phyloP scores from a whole-genome alignment of 2,888 invertebrate genomes.

The Cepaea hortensis region DNA sequence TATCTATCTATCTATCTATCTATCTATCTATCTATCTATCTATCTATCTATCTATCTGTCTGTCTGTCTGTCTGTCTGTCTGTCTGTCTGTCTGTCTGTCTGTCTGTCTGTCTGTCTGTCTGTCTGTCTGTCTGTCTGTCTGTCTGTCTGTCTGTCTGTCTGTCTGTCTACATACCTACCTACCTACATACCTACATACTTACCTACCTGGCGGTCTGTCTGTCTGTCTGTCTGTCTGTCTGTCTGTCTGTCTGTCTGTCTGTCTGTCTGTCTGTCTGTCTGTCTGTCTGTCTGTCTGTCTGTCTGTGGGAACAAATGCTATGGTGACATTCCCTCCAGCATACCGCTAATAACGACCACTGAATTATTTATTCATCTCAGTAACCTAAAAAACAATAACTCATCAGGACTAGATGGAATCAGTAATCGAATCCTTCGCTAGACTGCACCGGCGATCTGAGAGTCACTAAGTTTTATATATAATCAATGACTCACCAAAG shows the following conservation, averaged over 20 bases:
- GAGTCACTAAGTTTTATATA: too few species aligned
- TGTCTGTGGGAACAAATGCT: too few species aligned
- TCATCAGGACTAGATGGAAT: too few species aligned
- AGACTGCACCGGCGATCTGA: too few species aligned
- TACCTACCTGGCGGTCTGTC: not conserved
- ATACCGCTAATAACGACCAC: too few species aligned
- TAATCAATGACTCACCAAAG: too few species aligned
- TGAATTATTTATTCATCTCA: too few species aligned
- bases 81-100: not conserved
- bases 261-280: not conserved
- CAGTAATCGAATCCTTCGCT: too few species aligned
- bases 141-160: not conserved
- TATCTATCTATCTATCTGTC: slow-evolving; percentile 1
- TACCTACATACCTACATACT: not conserved
- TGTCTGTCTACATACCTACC: not conserved
- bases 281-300: not conserved
- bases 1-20: slow-evolving; percentile 1
- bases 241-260: not conserved
- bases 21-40: slow-evolving; percentile 7
- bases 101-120: not conserved
- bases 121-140: not conserved
- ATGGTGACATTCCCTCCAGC: too few species aligned
- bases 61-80: not conserved
- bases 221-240: not conserved
- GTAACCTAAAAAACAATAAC: too few species aligned